Base-by-base conservation (phyloP, 2,888 invertebrate species). In the Petrolisthes cinctipes region DNA sequence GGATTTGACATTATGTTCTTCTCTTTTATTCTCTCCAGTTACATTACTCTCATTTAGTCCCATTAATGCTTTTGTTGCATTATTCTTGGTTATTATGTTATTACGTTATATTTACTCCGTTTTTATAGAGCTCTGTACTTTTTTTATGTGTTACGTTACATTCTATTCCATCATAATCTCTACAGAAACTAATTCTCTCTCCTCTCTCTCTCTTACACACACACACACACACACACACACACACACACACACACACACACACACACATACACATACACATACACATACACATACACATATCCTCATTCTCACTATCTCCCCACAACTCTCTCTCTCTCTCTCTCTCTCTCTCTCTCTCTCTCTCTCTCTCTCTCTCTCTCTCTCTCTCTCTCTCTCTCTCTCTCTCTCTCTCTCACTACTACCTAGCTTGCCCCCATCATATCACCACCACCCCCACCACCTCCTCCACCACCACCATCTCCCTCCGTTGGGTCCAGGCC, bases 211-310 rank as follows among this genome's bases (percentile, higher is more conserved):
- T 20, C 56, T n/a, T 17, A n/a, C 57, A n/a, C 56, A 57, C 56
- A n/a, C 66, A 5, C 17, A 14, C 4, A 37, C 37, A 78, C 78
- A 78, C 51, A 37, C 75, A 11, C 78, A 78, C 51, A 73, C 73
- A n/a, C 9, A 6, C 73, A 11, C 73, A 6, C n/a, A 73, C n/a
- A 73, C 73, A 11, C 51, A 78, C 78, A 56, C 61, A 81, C 61
- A 56, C 61, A 56, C 61, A 81, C 5, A 81, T 57, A 7, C 61
- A 61, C 61, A 78, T 17, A 78, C 11, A 78, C 54, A 23, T 78
- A 61, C 14, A 61, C 61, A 61, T 6, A 9, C 61, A 9, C 61
- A 61, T 61, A 61, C 73, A 56, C n/a, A 23, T 57, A 4, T 23
- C 66, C 4, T 66, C 81, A 20, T 66, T 66, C 81, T 54, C 9